Conservation (phyloP, 2,113 vertebrate species). For the Pollimyrus isidori region DNA sequence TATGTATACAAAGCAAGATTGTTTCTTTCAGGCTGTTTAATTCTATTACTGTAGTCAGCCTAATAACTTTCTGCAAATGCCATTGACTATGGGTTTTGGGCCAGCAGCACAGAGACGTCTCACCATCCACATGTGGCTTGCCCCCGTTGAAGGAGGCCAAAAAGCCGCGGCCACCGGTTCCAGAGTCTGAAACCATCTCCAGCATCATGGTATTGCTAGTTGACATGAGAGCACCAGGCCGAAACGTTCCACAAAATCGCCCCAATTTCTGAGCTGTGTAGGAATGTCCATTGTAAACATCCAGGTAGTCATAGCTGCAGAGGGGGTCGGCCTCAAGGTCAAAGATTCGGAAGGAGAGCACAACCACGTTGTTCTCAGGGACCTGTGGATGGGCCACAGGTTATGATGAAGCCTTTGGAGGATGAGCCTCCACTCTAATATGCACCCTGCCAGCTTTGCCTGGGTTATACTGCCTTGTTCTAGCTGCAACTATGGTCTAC, state of each 20-base stretch:
- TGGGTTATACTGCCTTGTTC: background rate
- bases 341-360: slow-evolving; percentile 73
- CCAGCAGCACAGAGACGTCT: slow-evolving; percentile 18
- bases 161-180: slow-evolving; percentile 68
- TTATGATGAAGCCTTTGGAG: background rate
- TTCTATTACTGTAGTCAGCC: background rate
- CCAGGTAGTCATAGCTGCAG: slow-evolving; percentile 77
- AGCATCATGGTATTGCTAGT: slow-evolving; percentile 76
- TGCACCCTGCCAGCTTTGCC: background rate
- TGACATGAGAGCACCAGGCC: slow-evolving; percentile 71
- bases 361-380: slow-evolving; percentile 71
- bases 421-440: background rate
- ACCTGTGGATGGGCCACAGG: slow-evolving; percentile 55
- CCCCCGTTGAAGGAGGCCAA: slow-evolving; percentile 68
- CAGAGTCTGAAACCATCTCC: slow-evolving; percentile 70
- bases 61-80: background rate
- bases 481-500: background rate
- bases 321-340: slow-evolving; percentile 75
- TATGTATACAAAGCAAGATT: background rate
- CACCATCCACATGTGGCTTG: slow-evolving; percentile 64
- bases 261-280: slow-evolving; percentile 68
- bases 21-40: background rate
- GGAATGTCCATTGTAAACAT: slow-evolving; percentile 71
- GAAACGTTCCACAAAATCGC: slow-evolving; percentile 81
- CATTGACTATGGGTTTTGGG: background rate